Conservation (phyloP, 2,888 invertebrate genomes). For the Carpatolechia fugitivella region DNA sequence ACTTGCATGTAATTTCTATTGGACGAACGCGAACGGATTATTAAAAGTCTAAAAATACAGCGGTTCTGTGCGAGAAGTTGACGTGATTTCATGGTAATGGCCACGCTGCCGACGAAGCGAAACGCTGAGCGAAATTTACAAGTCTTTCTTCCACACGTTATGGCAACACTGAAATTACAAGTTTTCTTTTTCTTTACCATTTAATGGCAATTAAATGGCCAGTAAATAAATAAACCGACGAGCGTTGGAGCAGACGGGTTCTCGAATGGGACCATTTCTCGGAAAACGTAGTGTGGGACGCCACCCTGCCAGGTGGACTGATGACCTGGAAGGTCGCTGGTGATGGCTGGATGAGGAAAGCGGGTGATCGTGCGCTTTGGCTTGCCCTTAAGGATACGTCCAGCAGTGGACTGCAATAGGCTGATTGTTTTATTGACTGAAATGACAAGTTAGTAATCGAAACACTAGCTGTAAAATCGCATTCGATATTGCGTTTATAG, state of each 20-base stretch:
- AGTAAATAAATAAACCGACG: conserved; percentile 2
- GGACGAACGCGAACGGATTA: background rate
- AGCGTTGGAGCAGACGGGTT: too few species aligned
- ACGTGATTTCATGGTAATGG: conserved; percentile 30
- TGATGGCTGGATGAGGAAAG: too few species aligned
- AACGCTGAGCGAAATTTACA: conserved; percentile 33
- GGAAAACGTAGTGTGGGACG: too few species aligned
- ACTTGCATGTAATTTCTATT: background rate
- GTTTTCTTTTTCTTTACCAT: conserved; percentile 12
- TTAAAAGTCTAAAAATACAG: conserved; percentile 12
- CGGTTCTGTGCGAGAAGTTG: background rate
- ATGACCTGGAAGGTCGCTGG: too few species aligned
- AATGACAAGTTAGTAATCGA: background rate
- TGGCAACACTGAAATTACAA: conserved; percentile 9
- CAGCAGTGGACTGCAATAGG: too few species aligned
- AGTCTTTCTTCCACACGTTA: conserved; percentile 8
- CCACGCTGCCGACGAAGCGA: conserved; percentile 13
- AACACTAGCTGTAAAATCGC: background rate
- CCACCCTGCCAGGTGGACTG: too few species aligned
- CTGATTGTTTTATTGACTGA: too few species aligned
- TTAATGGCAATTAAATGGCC: conserved; percentile 8
- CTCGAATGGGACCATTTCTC: too few species aligned
- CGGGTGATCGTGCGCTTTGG: too few species aligned
- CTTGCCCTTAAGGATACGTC: too few species aligned
- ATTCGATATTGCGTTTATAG: background rate